A percentile compares a stretch with the other conserved stretches of the same genome.
These are phyloP conservation scores for Drosophila melanocephala DNA, from an alignment of 2,888 invertebrate genomes.

Conservation along the genomic window DNA sequence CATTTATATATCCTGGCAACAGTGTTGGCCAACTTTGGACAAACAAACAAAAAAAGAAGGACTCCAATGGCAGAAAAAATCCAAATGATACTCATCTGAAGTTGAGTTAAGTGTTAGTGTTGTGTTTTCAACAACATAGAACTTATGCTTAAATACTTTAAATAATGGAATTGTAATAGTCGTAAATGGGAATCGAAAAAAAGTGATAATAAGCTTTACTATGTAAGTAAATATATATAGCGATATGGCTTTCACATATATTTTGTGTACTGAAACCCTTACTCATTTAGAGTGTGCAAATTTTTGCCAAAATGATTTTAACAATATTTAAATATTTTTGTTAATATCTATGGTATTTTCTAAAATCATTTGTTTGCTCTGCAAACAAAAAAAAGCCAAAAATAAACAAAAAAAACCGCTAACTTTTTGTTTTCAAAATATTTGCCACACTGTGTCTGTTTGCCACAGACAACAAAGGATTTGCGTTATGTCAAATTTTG, in stretches of 20 bases:
- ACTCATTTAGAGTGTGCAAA: not conserved
- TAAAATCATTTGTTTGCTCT: not conserved
- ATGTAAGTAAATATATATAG: too few relatives aligned
- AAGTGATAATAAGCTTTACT: not conserved
- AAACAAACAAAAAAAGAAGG: not conserved
- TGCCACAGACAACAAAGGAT: constrained; percentile 75
- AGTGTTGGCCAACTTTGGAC: constrained; percentile 2
- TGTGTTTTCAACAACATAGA: not conserved
- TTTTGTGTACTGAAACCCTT: not conserved
- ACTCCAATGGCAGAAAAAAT: not conserved
- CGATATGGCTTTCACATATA: not conserved
- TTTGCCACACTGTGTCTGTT: constrained; percentile 9
- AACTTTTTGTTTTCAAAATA: not conserved
- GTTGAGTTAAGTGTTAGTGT: not conserved
- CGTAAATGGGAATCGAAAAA: not conserved
- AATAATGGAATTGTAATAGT: not conserved
- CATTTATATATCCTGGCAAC: constrained; percentile 11
- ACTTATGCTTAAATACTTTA: not conserved
- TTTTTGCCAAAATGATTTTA: not conserved
- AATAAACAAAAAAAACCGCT: not conserved
- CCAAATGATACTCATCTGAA: not conserved
- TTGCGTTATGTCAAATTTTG: constrained; percentile 59
- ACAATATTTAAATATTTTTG: not conserved
- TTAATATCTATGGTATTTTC: not conserved
- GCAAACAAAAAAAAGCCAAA: not conserved